Percentiles rank a stretch among this genome's conserved stretches.
Conservation (phyloP, 1,140 invertebrate genomes). For the Ostrea denselamellosa region DNA sequence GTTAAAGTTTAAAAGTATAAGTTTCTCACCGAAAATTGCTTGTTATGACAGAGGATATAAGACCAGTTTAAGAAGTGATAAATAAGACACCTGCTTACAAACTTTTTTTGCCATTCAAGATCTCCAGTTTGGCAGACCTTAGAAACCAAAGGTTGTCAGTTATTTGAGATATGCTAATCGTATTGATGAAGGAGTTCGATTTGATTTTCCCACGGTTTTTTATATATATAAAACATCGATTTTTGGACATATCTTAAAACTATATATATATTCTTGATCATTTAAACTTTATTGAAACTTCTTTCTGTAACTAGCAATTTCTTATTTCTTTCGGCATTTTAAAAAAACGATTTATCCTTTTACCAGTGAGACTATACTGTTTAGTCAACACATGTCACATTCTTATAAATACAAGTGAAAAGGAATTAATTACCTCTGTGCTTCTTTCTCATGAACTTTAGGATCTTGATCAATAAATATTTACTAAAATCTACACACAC, state of each 20-base stretch:
- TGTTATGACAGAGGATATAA: not conserved
- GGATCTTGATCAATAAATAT: constrained; percentile 41
- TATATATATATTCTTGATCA: constrained; percentile 24
- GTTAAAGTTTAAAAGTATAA: constrained; percentile 31
- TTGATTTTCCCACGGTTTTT: constrained; percentile 16
- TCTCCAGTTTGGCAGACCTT: not conserved
- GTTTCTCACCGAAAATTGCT: constrained; percentile 16
- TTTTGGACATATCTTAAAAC: not conserved
- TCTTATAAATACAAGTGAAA: constrained; percentile 7
- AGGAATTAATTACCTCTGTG: constrained; percentile 29
- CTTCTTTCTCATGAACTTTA: not conserved
- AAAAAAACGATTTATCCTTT: not conserved
- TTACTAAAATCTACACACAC: not conserved
- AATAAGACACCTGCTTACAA: constrained; percentile 14
- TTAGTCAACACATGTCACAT: not conserved
- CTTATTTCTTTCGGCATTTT: not conserved
- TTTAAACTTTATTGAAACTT: constrained; percentile 7
- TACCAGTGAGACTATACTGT: not conserved
- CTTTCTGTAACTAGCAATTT: not conserved
- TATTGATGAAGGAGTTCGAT: constrained; percentile 32
- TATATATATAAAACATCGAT: constrained; percentile 17
- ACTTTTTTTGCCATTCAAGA: constrained; percentile 4
- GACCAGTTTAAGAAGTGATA: constrained; percentile 26
- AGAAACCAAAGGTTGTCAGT: constrained; percentile 28
- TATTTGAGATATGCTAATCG: constrained; percentile 36